phyloP scores from a whole-genome alignment of 1,140 invertebrate species.

The Bathynomus jamesi region DNA sequence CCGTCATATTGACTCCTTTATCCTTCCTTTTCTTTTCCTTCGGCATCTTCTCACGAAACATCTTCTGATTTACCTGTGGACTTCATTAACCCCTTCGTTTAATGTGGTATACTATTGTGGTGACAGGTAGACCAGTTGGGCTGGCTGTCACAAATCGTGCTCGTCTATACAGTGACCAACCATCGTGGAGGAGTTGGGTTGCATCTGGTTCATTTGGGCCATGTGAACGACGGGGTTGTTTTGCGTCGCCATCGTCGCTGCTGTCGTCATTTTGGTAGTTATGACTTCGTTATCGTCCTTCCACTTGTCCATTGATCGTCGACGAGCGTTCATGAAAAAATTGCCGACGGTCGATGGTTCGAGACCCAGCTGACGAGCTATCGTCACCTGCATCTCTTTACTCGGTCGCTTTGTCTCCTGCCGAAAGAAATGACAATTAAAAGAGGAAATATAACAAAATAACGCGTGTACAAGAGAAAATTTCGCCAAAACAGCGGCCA shows the following conservation, averaged over 20 bases:
- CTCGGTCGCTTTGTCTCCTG: constrained; percentile 99
- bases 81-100: too few relatives aligned
- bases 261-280: constrained; percentile 48
- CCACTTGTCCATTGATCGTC: constrained; percentile 98
- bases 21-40: too few relatives aligned
- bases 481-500: not conserved
- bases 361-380: constrained; percentile 91
- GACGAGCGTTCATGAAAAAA: constrained; percentile 99
- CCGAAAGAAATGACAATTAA: constrained; percentile 43
- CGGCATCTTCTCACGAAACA: too few relatives aligned
- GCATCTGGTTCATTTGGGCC: constrained; percentile 33
- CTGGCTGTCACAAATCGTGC: constrained; percentile 37
- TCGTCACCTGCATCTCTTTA: constrained; percentile 99
- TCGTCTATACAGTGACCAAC: constrained; percentile 33
- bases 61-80: too few relatives aligned
- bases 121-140: constrained; percentile 33
- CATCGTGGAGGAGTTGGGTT: constrained; percentile 27
- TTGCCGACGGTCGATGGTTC: constrained; percentile 98
- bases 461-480: not conserved
- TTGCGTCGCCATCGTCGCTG: constrained; percentile 34
- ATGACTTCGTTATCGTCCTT: constrained; percentile 60
- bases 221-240: constrained; percentile 30
- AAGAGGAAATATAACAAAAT: not conserved
- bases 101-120: constrained; percentile 16
- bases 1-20: too few relatives aligned